A percentile compares a stretch with the other conserved stretches of the same genome.
phyloP scores from a whole-genome alignment of 92 coral and sea anemone genomes.

The Pocillopora meandrina region DNA sequence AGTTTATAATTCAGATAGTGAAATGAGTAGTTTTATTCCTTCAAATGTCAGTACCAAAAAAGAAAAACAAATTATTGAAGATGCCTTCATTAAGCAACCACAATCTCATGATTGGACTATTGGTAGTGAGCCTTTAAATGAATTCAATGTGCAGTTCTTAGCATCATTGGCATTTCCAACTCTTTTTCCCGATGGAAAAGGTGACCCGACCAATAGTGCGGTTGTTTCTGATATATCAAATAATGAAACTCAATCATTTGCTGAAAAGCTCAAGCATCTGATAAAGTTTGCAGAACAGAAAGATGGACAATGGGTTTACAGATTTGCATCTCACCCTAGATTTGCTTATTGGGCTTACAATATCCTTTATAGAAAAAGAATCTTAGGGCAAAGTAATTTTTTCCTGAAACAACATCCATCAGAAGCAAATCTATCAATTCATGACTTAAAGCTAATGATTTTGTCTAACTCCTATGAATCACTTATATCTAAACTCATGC shows the following conservation, averaged over 20 bases:
- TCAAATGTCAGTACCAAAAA: conserved; percentile 52
- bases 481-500: conserved; percentile 53
- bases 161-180: conserved; percentile 80
- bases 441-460: conserved; percentile 38
- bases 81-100: conserved; percentile 13
- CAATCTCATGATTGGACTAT: conserved; percentile 46
- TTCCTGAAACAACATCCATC: conserved; percentile 48
- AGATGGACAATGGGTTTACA: conserved; percentile 54
- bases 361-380: conserved; percentile 45
- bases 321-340: conserved; percentile 49
- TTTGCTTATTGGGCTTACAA: conserved; percentile 71
- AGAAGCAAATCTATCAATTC: conserved; percentile 50
- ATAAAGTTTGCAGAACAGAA: conserved; percentile 47
- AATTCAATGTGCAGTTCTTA: conserved; percentile 43
- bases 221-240: conserved; percentile 41
- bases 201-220: conserved; percentile 61
- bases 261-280: conserved; percentile 53
- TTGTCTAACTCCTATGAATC: conserved; percentile 41
- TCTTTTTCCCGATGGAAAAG: conserved; percentile 56
- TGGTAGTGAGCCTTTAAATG: conserved; percentile 64
- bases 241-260: conserved; percentile 40
- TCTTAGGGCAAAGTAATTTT: conserved; percentile 30
- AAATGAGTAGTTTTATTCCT: conserved; percentile 71
- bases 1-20: conserved; percentile 62
- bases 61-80: conserved; percentile 39